Evolutionary conservation across 2,888 invertebrate genomes (phyloP), one percentile per base, ranked within the genome.

Genomic region (Amphimallon solstitiale): DNA sequence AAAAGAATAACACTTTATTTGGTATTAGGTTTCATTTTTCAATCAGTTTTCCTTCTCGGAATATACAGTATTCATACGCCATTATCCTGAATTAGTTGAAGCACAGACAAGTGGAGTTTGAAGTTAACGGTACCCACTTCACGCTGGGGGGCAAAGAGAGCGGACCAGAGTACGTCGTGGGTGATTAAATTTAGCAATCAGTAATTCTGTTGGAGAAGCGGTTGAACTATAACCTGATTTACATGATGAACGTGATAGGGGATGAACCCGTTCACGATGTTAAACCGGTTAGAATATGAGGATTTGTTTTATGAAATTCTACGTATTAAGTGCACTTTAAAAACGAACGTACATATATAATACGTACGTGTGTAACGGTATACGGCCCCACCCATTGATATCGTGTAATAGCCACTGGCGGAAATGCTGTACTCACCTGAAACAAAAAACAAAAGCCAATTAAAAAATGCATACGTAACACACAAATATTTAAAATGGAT

Each of bases 101-200:
- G 29, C 5, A 29, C 29, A 29, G 29, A 29, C 29, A 29, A 29
- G 29, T 7, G 29, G 7, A 29, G 29, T 29, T 29, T 29, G 7
- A 17, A 19, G 19, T 46, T 19, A 21, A 17, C 21, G 21, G 46
- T n/a, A 17, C 12, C 46, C n/a, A 21, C 46, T 46, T 46, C 21
- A 15, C 17, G n/a, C 17, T 6, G 34, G n/a, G 6, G 49, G 49
- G 49, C 5, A 5, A 49, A 6, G 29, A 10, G 14, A n/a, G 34
- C 15, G 54, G 38, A 15, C 23, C 21, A 38, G 43, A 43, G 61
- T 61, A 61, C 48, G 48, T 61, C 61, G 48, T 61, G 29, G 37
- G 61, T 61, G 61, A 61, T 61, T 61, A 61, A 61, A 61, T 61
- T 61, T 61, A 37, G 48, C 34, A 61, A 61, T 61, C 61, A 48